These are phyloP conservation scores for Stylophora pistillata DNA, from an alignment of 64 coral and sea anemone genomes.

Conservation along the genomic window DNA sequence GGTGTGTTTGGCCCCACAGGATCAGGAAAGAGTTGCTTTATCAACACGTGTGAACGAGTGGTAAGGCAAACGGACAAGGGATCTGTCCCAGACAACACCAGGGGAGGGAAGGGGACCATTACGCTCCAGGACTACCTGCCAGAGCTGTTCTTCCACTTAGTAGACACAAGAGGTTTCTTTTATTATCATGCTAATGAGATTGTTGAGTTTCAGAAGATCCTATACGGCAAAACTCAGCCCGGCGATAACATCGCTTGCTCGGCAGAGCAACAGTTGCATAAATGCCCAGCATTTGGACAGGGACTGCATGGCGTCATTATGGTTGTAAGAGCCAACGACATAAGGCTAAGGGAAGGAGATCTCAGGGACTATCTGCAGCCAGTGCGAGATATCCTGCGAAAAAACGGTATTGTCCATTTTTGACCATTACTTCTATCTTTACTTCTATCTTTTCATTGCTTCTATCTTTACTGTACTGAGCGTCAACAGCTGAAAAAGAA, in stretches of 20 bases:
- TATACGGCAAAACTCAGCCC: conserved; percentile 35
- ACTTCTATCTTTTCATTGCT: too few relatives aligned
- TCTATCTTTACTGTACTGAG: not conserved
- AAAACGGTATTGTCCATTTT: conserved; percentile 16
- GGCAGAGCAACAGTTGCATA: not conserved
- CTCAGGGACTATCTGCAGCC: conserved; percentile 54
- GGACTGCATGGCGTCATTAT: conserved; percentile 63
- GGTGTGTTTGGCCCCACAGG: conserved; percentile 71
- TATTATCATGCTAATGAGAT: conserved; percentile 47
- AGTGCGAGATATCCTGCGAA: conserved; percentile 28
- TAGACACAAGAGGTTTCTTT: conserved; percentile 68
- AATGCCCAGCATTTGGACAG: not conserved
- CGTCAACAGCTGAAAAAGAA: not conserved
- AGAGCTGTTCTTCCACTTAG: conserved; percentile 64
- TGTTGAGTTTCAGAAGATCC: conserved; percentile 50
- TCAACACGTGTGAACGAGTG: conserved; percentile 59
- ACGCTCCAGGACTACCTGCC: conserved; percentile 61
- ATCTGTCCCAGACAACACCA: conserved; percentile 20
- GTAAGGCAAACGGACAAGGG: conserved; percentile 51
- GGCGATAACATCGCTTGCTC: conserved; percentile 39
- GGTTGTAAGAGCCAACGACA: conserved; percentile 48
- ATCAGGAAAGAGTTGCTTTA: conserved; percentile 71
- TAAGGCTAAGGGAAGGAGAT: conserved; percentile 14
- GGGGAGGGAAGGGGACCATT: conserved; percentile 58
- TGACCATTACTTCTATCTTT: not conserved